Evolutionary conservation across 1,140 invertebrate species (phyloP).

Genomic region (Tetramorium alpestre): DNA sequence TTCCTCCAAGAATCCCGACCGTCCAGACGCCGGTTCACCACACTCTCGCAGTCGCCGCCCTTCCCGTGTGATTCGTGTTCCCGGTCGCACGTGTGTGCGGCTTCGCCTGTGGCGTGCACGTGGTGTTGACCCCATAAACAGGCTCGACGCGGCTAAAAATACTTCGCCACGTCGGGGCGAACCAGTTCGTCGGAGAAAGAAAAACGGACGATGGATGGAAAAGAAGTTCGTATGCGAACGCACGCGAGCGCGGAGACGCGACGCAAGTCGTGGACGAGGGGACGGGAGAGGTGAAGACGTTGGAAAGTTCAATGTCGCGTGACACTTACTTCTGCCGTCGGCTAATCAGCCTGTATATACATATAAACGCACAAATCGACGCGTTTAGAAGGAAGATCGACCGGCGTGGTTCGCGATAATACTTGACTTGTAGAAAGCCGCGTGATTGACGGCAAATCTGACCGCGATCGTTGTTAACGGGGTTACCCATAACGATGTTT

Average conservation of each 20-base stretch:
- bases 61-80: background rate
- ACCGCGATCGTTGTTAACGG: constrained; percentile 42
- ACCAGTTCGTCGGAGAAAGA: constrained; percentile 70
- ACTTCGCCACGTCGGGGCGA: constrained; percentile 68
- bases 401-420: constrained; percentile 39
- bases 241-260: background rate
- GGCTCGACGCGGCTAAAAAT: constrained; percentile 75
- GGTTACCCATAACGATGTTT: background rate
- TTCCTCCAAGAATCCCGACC: constrained; percentile 46
- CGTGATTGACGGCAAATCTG: constrained; percentile 37
- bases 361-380: background rate
- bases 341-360: constrained; percentile 22
- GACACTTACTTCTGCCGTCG: constrained; percentile 38
- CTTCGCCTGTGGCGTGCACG: constrained; percentile 41
- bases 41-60: constrained; percentile 34
- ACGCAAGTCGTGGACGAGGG: background rate
- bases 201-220: constrained; percentile 50
- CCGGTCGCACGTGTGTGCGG: constrained; percentile 6
- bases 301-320: constrained; percentile 59
- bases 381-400: constrained; percentile 5
- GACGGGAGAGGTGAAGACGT: background rate
- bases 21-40: constrained; percentile 33
- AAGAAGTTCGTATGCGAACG: constrained; percentile 40
- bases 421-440: constrained; percentile 26
- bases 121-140: constrained; percentile 79